A percentile compares a stretch with the other conserved stretches of the same genome.
Conservation (phyloP, 92 coral and sea anemone genomes). For the Paramuricea clavata region DNA sequence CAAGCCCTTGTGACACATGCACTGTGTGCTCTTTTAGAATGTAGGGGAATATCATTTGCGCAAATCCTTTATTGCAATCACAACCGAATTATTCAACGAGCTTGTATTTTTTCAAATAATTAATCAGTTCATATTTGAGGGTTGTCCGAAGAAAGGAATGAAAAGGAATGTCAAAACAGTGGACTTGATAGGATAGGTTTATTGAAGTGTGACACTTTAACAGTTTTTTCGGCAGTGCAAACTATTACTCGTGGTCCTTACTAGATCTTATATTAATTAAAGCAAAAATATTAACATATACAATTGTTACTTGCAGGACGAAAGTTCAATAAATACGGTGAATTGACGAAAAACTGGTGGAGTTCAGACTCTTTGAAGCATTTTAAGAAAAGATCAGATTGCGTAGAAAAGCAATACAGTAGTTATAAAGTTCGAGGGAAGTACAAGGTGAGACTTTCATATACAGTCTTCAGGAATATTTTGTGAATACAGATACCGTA, state of each 20-base stretch:
- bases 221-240: too few relatives aligned
- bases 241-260: too few relatives aligned
- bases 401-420: constrained; percentile 89
- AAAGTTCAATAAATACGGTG: constrained; percentile 95
- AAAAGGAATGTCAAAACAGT: too few relatives aligned
- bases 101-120: not conserved
- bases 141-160: not conserved
- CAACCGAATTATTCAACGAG: not conserved
- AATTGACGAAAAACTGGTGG: constrained; percentile 98
- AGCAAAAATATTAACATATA: too few relatives aligned
- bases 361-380: constrained; percentile 76
- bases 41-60: too few relatives aligned
- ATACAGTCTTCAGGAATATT: not conserved
- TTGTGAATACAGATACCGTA: too few relatives aligned
- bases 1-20: not conserved
- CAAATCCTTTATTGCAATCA: not conserved
- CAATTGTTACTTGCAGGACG: constrained; percentile 71
- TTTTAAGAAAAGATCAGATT: constrained; percentile 86
- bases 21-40: too few relatives aligned
- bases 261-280: too few relatives aligned
- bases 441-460: constrained; percentile 71
- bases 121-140: not conserved
- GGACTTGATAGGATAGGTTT: too few relatives aligned
- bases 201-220: too few relatives aligned
- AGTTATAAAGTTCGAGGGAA: constrained; percentile 88